A percentile compares a stretch with the other conserved stretches of the same genome.
phyloP scores from a whole-genome alignment of 1,140 invertebrate genomes.

The Cydia fagiglandana region DNA sequence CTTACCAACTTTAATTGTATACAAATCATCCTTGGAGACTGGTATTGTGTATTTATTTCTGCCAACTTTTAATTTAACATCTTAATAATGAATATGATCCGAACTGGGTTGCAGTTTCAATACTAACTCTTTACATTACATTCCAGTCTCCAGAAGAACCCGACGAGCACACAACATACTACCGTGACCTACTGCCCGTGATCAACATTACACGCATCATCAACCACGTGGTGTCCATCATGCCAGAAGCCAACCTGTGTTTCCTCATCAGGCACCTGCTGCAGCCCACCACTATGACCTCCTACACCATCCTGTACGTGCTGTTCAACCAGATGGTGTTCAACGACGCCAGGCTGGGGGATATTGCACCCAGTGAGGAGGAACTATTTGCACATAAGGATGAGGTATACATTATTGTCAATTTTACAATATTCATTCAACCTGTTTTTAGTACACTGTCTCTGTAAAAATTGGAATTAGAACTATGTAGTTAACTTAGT shows the following conservation, averaged over 20 bases:
- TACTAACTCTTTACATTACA: conserved; percentile 3
- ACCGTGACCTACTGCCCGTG: conserved; percentile 63
- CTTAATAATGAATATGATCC: too few species aligned
- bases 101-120: not conserved
- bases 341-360: conserved; percentile 49
- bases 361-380: conserved; percentile 57
- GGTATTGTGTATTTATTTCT: too few species aligned
- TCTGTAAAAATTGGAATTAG: too few species aligned
- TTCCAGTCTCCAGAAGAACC: conserved; percentile 57
- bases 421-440: too few species aligned
- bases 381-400: conserved; percentile 59
- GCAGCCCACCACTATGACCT: conserved; percentile 49
- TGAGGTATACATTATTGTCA: conserved; percentile 43
- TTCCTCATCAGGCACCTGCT: conserved; percentile 55
- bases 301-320: conserved; percentile 52
- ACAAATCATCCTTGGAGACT: too few species aligned
- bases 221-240: conserved; percentile 52
- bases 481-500: too few species aligned
- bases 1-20: too few species aligned
- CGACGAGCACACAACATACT: conserved; percentile 61
- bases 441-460: too few species aligned
- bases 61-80: too few species aligned
- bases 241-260: conserved; percentile 42
- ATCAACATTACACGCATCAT: conserved; percentile 63
- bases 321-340: conserved; percentile 63